Percentiles rank a stretch among this genome's conserved stretches.
Conservation (phyloP, 2,113 vertebrate species). For the Taxidea taxus region DNA sequence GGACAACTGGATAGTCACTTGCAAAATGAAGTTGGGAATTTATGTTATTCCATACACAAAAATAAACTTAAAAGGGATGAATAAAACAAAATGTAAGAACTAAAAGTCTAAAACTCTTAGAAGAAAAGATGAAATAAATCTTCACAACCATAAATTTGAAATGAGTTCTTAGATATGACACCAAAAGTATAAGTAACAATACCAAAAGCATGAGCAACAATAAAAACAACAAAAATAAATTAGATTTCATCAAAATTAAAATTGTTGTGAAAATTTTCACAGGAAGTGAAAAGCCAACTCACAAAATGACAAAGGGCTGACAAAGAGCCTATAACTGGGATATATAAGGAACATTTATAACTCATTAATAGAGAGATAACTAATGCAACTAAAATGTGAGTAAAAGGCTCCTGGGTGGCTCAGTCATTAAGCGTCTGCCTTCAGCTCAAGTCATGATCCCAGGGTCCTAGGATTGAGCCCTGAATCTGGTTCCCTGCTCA, state of each 20-base stretch:
- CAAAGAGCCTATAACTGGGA: not conserved
- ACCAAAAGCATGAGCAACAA: too few relatives aligned
- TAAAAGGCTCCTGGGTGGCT: too few relatives aligned
- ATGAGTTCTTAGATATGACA: not conserved
- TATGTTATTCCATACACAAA: not conserved
- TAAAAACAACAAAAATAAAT: not conserved
- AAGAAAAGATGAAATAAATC: not conserved
- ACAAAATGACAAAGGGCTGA: not conserved
- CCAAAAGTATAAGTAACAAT: not conserved
- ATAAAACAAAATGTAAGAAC: not conserved
- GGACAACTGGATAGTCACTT: not conserved
- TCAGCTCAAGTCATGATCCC: too few relatives aligned
- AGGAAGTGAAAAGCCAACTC: not conserved
- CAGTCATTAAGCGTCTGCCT: too few relatives aligned
- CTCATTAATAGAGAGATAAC: not conserved
- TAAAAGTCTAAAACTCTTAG: not conserved
- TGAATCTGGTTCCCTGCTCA: too few relatives aligned
- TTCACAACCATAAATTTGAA: not conserved
- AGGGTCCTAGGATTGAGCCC: too few relatives aligned
- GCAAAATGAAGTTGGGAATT: not conserved
- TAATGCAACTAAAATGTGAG: not conserved
- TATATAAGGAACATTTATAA: not conserved
- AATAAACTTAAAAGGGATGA: not conserved
- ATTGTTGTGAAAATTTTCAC: not conserved
- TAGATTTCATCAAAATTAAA: not conserved